phyloP scores from a whole-genome alignment of 1,140 invertebrate genomes.

The Pygmarrhopalites habei region DNA sequence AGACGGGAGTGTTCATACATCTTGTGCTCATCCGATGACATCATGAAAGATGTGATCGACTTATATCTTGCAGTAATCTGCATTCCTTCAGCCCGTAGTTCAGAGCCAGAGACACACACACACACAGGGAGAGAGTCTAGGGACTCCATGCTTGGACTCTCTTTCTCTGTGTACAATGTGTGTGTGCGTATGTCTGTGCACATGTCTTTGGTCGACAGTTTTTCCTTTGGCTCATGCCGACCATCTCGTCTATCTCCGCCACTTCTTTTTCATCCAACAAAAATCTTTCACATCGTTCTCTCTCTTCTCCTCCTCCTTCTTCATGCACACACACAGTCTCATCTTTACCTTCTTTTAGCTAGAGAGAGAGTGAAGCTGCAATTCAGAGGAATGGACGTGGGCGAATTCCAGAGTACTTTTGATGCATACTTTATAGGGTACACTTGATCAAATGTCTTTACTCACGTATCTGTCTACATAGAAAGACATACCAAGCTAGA shows the following conservation, averaged over 20 bases:
- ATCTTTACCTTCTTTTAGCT: too few relatives aligned
- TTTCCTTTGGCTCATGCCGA: constrained; percentile 18
- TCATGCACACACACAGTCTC: background rate
- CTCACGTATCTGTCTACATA: too few relatives aligned
- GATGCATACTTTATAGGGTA: too few relatives aligned
- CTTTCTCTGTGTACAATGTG: constrained; percentile 13
- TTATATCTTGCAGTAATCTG: constrained; percentile 34
- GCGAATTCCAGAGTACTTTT: too few relatives aligned
- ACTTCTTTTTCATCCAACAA: constrained; percentile 1
- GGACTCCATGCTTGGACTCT: constrained; percentile 8
- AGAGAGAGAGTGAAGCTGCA: too few relatives aligned
- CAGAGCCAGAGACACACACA: background rate
- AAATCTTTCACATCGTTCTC: constrained; percentile 2
- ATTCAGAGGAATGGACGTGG: too few relatives aligned
- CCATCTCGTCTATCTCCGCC: constrained; percentile 14
- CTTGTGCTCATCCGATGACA: constrained; percentile 20
- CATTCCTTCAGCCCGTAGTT: constrained; percentile 19
- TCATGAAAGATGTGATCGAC: constrained; percentile 33
- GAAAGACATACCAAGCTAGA: too few relatives aligned
- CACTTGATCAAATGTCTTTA: too few relatives aligned
- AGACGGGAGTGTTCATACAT: background rate
- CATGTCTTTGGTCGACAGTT: background rate
- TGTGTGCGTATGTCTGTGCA: background rate
- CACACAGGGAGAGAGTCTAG: constrained; percentile 3
- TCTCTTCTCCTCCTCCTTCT: constrained; percentile 1